Conservation (phyloP, 2,113 vertebrate species). For the Oncorhynchus kisutch region DNA sequence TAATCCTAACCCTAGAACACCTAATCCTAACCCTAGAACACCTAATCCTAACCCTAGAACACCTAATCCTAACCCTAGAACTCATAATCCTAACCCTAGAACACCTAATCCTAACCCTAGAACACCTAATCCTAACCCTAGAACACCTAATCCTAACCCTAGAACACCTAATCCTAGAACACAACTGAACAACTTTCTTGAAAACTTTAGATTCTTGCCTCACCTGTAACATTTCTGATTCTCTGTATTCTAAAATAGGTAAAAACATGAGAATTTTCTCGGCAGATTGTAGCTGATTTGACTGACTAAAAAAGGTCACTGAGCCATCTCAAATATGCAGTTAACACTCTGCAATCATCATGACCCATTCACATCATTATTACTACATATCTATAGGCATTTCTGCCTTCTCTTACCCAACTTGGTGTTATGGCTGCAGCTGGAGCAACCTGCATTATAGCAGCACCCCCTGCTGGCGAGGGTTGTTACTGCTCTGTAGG, state of each 20-base stretch:
- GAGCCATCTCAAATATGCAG: constrained; percentile 19
- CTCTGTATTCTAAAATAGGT: constrained; percentile 34
- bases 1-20: too few relatives aligned
- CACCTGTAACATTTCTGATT: too few relatives aligned
- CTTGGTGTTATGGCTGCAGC: constrained; percentile 84
- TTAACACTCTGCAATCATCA: background rate
- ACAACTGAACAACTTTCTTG: too few relatives aligned
- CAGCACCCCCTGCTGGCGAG: constrained; percentile 77
- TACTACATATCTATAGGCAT: background rate
- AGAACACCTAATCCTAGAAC: too few relatives aligned
- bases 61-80: too few relatives aligned
- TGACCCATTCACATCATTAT: background rate
- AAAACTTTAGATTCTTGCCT: too few relatives aligned
- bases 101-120: too few relatives aligned
- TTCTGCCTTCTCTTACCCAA: constrained; percentile 75
- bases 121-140: too few relatives aligned
- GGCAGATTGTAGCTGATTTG: constrained; percentile 34
- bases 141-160: too few relatives aligned
- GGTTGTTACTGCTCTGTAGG: constrained; percentile 82
- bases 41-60: too few relatives aligned
- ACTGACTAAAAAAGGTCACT: constrained; percentile 18
- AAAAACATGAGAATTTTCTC: constrained; percentile 47
- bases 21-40: too few relatives aligned
- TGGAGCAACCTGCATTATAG: constrained; percentile 73
- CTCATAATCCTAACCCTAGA: too few relatives aligned